Conservation (phyloP, 2,888 invertebrate species). For the Megalurothrips usitatus region DNA sequence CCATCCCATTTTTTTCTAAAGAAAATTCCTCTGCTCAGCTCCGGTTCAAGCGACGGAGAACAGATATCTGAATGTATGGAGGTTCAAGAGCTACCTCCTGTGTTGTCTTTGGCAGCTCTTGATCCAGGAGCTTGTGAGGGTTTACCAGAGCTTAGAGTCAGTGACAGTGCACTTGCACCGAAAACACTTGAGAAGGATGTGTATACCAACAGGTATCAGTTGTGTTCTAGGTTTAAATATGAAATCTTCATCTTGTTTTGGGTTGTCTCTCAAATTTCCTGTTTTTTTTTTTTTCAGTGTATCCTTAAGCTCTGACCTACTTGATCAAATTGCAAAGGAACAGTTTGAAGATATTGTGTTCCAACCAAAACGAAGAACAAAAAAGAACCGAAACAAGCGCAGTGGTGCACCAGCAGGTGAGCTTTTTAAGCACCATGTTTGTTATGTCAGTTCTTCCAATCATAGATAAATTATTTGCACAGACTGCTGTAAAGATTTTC, state of each 20-base stretch:
- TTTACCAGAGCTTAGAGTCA: background rate
- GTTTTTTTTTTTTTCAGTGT: background rate
- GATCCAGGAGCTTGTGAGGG: background rate
- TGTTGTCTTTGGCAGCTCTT: conserved; percentile 39
- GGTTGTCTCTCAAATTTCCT: too few species aligned
- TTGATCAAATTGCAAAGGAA: conserved; percentile 66
- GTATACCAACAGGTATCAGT: background rate
- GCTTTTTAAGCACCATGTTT: too few species aligned
- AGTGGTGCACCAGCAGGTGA: background rate
- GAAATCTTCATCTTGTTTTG: too few species aligned
- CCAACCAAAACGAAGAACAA: conserved; percentile 48
- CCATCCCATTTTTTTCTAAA: background rate
- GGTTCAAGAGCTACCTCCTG: conserved; percentile 66
- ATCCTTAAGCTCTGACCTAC: conserved; percentile 52
- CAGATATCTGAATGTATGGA: conserved; percentile 46
- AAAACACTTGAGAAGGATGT: background rate
- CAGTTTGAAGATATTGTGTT: conserved; percentile 66
- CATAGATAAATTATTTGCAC: too few species aligned
- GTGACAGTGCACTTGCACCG: background rate
- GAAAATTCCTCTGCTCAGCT: background rate
- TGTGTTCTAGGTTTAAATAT: too few species aligned
- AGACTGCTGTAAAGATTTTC: too few species aligned
- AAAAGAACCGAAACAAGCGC: background rate
- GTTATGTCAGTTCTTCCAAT: too few species aligned
- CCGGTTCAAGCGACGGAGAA: conserved; percentile 16